Base-by-base conservation (phyloP, 2,888 invertebrate genomes). In the Eurytoma adleriae region DNA sequence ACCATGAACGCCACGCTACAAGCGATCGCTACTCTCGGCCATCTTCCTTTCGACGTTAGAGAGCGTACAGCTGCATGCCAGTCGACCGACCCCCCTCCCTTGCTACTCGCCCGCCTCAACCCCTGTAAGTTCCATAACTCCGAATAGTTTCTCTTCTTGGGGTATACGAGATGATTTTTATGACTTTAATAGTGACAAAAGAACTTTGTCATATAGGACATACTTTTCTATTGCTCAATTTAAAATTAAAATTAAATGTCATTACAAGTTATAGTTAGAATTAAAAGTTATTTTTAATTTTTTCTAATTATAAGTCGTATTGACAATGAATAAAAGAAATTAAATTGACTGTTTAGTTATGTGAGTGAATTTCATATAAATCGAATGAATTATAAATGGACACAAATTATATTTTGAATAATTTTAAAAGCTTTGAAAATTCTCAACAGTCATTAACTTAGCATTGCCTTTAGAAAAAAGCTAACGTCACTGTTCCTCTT, bases 31-130 rank as follows among this genome's bases (percentile, higher is more conserved):
- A 83, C 83, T 83, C 84, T 85, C 90, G 83, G 89, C 89, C 89
- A 89, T 90, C 88, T 90, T 90, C 86, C 87, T 87, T 86, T 82
- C 83, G 85, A 85, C 86, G 84, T 72, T 54, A 72, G 67, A 71
- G 54, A 40, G 16, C 27, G 61, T 30, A 72, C 81, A 81, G 81
- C 78, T 81, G 81, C 72, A 64, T 72, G 75, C 64, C 71, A 61
- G 18, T 64, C 30, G 54, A 20, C 57, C n/a, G 20, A 14, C 48
- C 57, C 66, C 54, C 12, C 48, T 79, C 87, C 85, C 85, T 50
- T 20, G 50, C 59, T 27, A 3, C 57, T 88, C 74, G 72, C 71
- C 83, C 83, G 76, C 70, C 80, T 77, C 84, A 83, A 85, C 86
- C 85, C 86, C 84, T 83, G 48, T 56, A 84, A 86, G 79, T 86